Base-by-base conservation (phyloP, 2,797 vertebrate genomes). In the Pipistrellus nathusii region DNA sequence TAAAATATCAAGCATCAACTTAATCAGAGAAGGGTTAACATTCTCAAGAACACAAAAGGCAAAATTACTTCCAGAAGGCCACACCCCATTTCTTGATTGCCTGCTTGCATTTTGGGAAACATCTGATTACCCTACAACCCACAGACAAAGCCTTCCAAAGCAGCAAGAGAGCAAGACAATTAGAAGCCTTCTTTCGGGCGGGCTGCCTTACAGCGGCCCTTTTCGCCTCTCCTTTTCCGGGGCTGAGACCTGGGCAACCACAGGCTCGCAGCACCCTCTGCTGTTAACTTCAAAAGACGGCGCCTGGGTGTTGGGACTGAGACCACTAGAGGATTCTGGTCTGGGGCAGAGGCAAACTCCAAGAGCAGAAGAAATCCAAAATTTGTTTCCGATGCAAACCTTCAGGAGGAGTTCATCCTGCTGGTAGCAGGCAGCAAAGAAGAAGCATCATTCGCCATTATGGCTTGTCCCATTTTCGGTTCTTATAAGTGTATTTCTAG, bases 201-300 rank as follows among this genome's bases (percentile, higher is more conserved):
- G 48, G 66, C 55, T 51, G 27, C 80, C n/a, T 55, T 23, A 66
- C 62, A 0, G n/a, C 8, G 51, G 4, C 25, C 51, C 72, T 84
- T 57, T 27, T 0, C 48, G 4, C 20, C 27, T 48, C 6, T 18
- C 48, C 30, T 4, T 51, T 57, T 7, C 4, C 55, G 1, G 72
- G 72, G n/a, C 20, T 0, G 14, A 86, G 44, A 20, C 20, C 44
- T 66, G 3, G 4, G 73, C 85, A 87, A 64, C 55, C 55, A 44
- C 41, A 30, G 69, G 53, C 75, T 91, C 21, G 35, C 55, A 96
- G 96, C 97, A 35, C 97, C 96, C 95, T 75, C 97, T 97, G 76
- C 95, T 96, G 97, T 94, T 81, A 51, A 8, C 25, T 55, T 59
- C 75, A 75, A 48, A 82, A 41, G 51, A 44, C 1, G 3, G 21